phyloP scores from a whole-genome alignment of 2,113 vertebrate species.

The Calyptomena viridis region DNA sequence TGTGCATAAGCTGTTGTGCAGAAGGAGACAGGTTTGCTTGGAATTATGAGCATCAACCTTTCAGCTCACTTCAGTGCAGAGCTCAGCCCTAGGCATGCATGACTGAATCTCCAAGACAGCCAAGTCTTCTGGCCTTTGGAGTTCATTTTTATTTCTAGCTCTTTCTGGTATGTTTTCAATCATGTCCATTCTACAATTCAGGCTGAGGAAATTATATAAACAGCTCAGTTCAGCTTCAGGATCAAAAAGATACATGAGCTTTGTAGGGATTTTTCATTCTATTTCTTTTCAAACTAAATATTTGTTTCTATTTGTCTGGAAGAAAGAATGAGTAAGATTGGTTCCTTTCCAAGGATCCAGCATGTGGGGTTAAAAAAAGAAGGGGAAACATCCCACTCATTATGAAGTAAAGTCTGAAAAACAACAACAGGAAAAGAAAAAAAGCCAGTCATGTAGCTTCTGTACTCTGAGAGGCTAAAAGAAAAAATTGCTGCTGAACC shows the following conservation, averaged over 20 bases:
- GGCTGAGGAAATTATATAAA: conserved; percentile 17
- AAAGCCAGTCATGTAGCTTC: not conserved
- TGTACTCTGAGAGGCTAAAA: not conserved
- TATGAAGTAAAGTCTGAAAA: conserved; percentile 1
- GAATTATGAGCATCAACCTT: not conserved
- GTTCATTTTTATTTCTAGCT: not conserved
- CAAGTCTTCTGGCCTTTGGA: not conserved
- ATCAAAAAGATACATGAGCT: conserved; percentile 16
- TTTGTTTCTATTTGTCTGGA: conserved; percentile 44
- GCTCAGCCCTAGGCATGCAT: not conserved
- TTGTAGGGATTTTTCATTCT: not conserved
- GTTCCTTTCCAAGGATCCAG: not conserved
- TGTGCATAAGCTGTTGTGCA: not conserved
- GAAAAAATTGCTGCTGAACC: not conserved
- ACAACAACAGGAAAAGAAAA: conserved; percentile 48
- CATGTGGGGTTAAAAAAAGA: not conserved
- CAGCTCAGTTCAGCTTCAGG: not conserved
- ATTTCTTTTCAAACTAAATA: not conserved
- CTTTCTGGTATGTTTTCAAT: not conserved
- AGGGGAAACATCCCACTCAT: not conserved
- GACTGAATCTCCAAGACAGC: not conserved
- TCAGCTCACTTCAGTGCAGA: not conserved
- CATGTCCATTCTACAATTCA: not conserved
- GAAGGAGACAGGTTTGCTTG: not conserved
- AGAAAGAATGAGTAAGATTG: conserved; percentile 8